Evolutionary conservation across 2,113 vertebrate genomes (phyloP), one percentile per base, ranked within the genome.

Genomic region (Gopherus evgoodei): DNA sequence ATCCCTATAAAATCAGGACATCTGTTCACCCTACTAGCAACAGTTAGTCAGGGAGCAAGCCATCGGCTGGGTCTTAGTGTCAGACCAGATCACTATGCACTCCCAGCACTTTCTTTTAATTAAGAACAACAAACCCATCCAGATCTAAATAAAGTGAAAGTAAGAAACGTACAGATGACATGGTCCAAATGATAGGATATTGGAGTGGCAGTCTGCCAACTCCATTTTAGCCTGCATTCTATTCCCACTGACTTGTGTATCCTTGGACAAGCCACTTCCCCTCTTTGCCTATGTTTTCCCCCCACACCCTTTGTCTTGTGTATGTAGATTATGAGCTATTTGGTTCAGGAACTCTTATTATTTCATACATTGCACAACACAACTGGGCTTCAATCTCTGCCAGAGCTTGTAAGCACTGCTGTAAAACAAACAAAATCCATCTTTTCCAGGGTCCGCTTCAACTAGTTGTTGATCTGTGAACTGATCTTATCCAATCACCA

Each of bases 181-280:
- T 11, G 50, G 29, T 38, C 5, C 27, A 87, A 29, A 59, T 0
- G 0, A 8, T 2, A 57, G 19, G 11, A 69, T n/a, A 53, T 24
- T 29, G 38, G 76, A 72, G 0, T 0, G 5, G 57, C 7, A 49
- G 3, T 8, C 21, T n/a, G 47, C 10, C 19, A 5, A 4, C 52
- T 27, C 9, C 19, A 29, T 59, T 31, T 29, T 59, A 65, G 5
- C 8, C 8, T 35, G 35, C 12, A 1, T 8, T 47, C 7, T 65
- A 5, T 57, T 31, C 6, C 49, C 19, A 29, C 44, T 69, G 31
- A 29, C 0, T 1, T 11, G 31, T 49, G 25, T 12, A 57, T 13
- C 16, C 19, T 87, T 59, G 54, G 81, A 53, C 38, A 56, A 6
- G 13, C 3, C 2, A 12, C 11, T 1, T 35, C 56, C 38, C 49